Evolutionary conservation across 2,113 vertebrate species (phyloP).

Genomic region (Heterotilapia buettikoferi): DNA sequence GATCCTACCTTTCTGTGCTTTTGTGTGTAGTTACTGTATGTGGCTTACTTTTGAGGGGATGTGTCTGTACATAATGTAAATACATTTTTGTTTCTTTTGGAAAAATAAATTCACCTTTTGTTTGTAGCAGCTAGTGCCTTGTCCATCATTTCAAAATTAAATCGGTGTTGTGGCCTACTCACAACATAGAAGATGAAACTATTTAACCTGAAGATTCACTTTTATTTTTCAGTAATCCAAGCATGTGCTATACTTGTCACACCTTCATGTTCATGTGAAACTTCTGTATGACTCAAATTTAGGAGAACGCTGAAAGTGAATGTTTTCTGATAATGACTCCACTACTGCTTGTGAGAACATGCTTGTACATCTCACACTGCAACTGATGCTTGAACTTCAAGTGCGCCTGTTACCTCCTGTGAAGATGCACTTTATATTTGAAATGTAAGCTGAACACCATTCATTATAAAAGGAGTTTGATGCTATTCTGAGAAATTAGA

Average conservation of each 20-base stretch:
- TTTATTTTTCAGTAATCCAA: rapidly evolving
- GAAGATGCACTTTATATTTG: neutral
- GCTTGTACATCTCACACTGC: neutral
- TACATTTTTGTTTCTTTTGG: conserved; percentile 39
- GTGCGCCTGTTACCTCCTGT: neutral
- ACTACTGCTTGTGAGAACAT: neutral
- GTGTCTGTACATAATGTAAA: conserved; percentile 70
- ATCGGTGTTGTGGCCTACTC: neutral
- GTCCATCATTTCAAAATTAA: rapidly evolving
- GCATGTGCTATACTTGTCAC: neutral
- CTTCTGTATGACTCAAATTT: neutral
- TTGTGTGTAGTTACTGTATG: conserved; percentile 39
- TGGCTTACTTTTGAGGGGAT: conserved; percentile 11
- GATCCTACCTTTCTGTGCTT: neutral
- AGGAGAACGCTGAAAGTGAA: neutral
- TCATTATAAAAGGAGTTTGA: neutral
- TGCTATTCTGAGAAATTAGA: neutral
- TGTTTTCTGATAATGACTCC: neutral
- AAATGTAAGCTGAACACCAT: neutral
- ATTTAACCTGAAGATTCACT: neutral
- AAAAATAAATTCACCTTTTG: conserved; percentile 48
- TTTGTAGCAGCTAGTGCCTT: conserved; percentile 38
- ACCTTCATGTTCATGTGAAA: neutral
- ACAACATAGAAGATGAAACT: neutral
- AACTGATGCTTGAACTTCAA: neutral